Evolutionary conservation across 2,797 vertebrate species (phyloP), one percentile per base, ranked within the genome.

Genomic region (Galaxias olidus): DNA sequence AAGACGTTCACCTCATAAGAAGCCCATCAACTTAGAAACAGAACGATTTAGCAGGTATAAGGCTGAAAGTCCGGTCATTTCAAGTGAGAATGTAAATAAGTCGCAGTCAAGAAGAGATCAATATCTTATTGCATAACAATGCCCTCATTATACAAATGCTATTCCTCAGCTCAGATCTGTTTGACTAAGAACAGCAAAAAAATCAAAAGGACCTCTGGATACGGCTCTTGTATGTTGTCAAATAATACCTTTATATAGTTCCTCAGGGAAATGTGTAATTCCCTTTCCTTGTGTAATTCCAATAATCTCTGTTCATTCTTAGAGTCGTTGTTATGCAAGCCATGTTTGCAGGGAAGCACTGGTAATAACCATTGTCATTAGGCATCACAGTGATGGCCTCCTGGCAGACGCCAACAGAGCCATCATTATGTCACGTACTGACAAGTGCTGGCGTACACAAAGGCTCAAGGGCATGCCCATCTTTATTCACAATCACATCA

Each of bases 361-460:
- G 7, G 45, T 13, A 44, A 44, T 44, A 59, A 66, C 11, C 5
- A 52, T 40, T 52, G 48, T 51, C 64, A 50, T 61, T 61, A 61
- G 47, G 59, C 59, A 50, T 49, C 13, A 61, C 20, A n/a, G 46
- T 49, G 20, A 46, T 46, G 30, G n/a, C 10, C 17, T 40, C 51
- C 55, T 66, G 56, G 48, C 6, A 9, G 47, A 8, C 9, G 13
- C 47, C 20, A 47, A 9, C 46, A 59, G 18, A 47, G 48, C 47
- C 48, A 52, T 47, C 43, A 51, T 17, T 40, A 59, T 14, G 4
- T 51, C 64, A 66, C 41, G 44, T 15, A 4, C 41, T 65, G 63
- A 40, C 63, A 20, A 4, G 51, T 19, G 15, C 30, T 30, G 30
- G 30, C 30, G 6, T 30, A 30, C 8, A 10, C 18, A 40, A 19